phyloP scores from a whole-genome alignment of 2,797 vertebrate species.

The Furcifer pardalis region DNA sequence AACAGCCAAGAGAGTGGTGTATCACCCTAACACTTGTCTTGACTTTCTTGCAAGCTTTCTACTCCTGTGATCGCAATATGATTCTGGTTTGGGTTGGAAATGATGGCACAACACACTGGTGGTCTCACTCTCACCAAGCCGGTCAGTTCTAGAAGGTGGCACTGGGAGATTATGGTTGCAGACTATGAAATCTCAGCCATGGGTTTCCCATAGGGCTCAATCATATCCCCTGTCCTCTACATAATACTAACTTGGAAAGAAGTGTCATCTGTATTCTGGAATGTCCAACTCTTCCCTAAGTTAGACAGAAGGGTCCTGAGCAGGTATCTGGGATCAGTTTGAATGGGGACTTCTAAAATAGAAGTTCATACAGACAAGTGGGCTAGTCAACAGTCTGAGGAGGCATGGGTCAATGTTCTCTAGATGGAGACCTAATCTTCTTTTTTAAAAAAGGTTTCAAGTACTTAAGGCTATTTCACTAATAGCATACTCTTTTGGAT shows the following conservation, averaged over 20 bases:
- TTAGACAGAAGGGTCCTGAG: background rate
- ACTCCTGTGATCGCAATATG: background rate
- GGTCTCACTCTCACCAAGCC: background rate
- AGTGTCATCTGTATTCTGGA: background rate
- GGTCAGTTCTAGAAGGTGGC: background rate
- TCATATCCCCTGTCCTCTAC: background rate
- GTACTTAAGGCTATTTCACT: background rate
- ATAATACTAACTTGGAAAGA: background rate
- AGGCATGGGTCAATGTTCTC: background rate
- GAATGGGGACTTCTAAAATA: background rate
- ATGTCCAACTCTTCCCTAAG: background rate
- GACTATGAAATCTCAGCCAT: background rate
- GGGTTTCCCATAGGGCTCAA: background rate
- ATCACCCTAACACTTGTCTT: background rate
- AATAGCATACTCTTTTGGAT: background rate
- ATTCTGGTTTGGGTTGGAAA: background rate
- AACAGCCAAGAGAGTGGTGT: background rate
- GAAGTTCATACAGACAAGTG: background rate
- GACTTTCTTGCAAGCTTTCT: background rate
- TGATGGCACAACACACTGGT: background rate
- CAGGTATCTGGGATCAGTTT: background rate
- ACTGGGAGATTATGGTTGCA: background rate
- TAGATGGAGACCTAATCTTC: background rate
- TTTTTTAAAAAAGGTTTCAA: background rate
- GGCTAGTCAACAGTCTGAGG: background rate